A percentile compares a stretch with the other conserved stretches of the same genome.
These are phyloP conservation scores for Chrysomela aeneicollis DNA, from an alignment of 2,888 invertebrate genomes.

Conservation along the genomic window DNA sequence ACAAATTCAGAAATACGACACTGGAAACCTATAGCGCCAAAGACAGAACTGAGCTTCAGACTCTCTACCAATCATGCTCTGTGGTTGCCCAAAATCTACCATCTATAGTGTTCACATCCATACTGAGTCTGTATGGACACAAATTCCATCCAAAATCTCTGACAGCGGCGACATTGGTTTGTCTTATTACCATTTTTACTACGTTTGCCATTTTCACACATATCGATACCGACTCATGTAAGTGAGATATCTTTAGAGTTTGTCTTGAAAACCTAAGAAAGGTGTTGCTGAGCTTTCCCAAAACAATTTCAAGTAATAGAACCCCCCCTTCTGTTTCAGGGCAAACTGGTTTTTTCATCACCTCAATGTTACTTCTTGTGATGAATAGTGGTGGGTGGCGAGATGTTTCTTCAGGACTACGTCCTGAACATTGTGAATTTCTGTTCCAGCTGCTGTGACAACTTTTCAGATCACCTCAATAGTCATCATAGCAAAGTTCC, in stretches of 20 bases:
- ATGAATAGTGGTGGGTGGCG: constrained; percentile 18
- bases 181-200: not conserved
- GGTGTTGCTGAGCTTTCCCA: too few species aligned
- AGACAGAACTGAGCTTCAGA: constrained; percentile 3
- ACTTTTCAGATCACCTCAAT: constrained; percentile 19
- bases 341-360: constrained; percentile 16
- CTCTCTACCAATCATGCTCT: constrained; percentile 7
- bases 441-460: constrained; percentile 15
- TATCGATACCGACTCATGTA: constrained; percentile 17
- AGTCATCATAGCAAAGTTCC: constrained; percentile 18
- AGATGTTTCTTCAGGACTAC: not conserved
- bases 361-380: constrained; percentile 4
- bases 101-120: not conserved
- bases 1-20: not conserved
- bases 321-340: constrained; percentile 4
- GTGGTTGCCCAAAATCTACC: not conserved
- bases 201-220: not conserved
- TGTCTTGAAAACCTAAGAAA: too few species aligned
- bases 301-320: too few species aligned
- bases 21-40: not conserved
- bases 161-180: not conserved
- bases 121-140: not conserved
- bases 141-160: not conserved
- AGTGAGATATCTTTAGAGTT: too few species aligned
- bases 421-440: not conserved